phyloP scores from a whole-genome alignment of 1,140 invertebrate species.

The Lepidurus couesii region DNA sequence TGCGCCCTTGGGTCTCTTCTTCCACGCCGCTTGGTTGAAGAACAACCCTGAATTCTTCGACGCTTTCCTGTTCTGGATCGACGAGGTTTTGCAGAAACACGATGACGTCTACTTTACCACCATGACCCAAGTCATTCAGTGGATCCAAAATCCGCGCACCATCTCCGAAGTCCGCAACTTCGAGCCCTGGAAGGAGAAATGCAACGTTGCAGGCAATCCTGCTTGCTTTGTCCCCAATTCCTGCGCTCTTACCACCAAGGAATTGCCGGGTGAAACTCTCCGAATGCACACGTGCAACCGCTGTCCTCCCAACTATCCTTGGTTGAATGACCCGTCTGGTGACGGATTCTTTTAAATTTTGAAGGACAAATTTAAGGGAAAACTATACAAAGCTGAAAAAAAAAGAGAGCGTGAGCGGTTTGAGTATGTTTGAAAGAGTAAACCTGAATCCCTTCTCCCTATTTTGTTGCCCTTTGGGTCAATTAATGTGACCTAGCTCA shows the following conservation, averaged over 20 bases:
- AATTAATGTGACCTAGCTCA: neutral
- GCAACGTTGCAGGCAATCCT: constrained; percentile 66
- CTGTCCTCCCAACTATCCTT: constrained; percentile 86
- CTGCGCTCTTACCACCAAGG: constrained; percentile 84
- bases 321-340: constrained; percentile 86
- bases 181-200: constrained; percentile 91
- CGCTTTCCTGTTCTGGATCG: constrained; percentile 89
- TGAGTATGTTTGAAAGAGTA: neutral
- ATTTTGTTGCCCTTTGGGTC: constrained; percentile 23
- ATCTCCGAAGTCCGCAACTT: constrained; percentile 79
- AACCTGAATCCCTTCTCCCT: neutral
- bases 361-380: neutral
- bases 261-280: constrained; percentile 85
- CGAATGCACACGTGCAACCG: constrained; percentile 86
- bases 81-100: constrained; percentile 77
- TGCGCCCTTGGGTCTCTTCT: constrained; percentile 86
- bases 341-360: constrained; percentile 76
- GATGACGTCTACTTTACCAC: constrained; percentile 95
- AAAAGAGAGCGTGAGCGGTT: neutral
- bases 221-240: constrained; percentile 81
- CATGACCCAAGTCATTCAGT: constrained; percentile 95
- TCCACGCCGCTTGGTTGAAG: constrained; percentile 93
- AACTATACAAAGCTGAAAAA: neutral
- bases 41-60: constrained; percentile 90
- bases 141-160: constrained; percentile 88